These are phyloP conservation scores for Scaptomyza flava DNA, from an alignment of 2,888 invertebrate genomes.

Conservation along the genomic window DNA sequence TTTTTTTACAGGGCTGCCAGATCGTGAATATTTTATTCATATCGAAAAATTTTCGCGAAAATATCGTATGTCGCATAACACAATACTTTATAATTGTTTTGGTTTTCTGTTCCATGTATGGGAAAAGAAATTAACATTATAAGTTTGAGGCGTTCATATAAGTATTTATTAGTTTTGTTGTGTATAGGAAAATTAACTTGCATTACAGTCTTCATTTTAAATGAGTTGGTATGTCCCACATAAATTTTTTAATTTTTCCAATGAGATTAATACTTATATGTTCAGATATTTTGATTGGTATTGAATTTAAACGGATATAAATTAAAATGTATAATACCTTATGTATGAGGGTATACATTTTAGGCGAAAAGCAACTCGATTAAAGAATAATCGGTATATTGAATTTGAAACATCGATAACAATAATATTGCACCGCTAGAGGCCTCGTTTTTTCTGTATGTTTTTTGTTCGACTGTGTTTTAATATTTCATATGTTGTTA, in stretches of 20 bases:
- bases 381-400: slow-evolving; percentile 16
- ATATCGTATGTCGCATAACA: background rate
- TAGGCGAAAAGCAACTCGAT: background rate
- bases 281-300: background rate
- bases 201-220: too few species aligned
- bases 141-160: too few species aligned
- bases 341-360: background rate
- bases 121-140: too few species aligned
- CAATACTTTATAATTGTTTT: background rate
- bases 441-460: slow-evolving; percentile 72
- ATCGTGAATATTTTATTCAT: background rate
- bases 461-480: slow-evolving; percentile 53
- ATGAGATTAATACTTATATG: background rate
- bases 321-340: background rate
- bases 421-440: slow-evolving; percentile 42
- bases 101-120: background rate
- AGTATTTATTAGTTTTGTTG: too few species aligned
- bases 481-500: slow-evolving; percentile 28
- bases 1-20: slow-evolving; percentile 46
- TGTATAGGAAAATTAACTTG: too few species aligned
- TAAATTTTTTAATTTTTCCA: too few species aligned
- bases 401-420: slow-evolving; percentile 38
- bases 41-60: background rate
- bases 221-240: too few species aligned
- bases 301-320: background rate